Evolutionary conservation across 2,113 vertebrate species (phyloP).

Genomic region (Panthera leo): DNA sequence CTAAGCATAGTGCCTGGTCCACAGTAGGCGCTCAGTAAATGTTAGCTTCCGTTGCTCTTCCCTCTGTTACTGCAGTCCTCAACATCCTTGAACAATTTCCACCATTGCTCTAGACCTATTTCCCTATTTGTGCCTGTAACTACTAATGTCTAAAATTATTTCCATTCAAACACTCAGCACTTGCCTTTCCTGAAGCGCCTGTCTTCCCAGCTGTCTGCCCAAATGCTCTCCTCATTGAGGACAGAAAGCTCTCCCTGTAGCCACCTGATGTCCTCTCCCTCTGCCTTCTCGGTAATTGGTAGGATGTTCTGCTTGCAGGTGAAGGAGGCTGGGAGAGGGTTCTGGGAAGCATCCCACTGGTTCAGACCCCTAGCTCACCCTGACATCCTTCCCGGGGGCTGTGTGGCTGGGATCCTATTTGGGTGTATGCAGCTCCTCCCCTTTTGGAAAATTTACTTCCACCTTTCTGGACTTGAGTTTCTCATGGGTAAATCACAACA

Average conservation of each 20-base stretch:
- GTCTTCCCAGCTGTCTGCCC: neutral
- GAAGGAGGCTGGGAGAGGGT: neutral
- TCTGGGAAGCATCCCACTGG: neutral
- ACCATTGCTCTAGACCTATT: neutral
- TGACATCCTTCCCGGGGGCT: rapidly evolving
- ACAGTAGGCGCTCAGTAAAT: neutral
- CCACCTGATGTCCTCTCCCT: neutral
- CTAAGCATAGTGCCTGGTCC: neutral
- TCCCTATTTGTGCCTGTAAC: neutral
- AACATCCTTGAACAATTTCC: neutral
- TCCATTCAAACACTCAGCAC: neutral
- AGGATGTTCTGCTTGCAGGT: neutral
- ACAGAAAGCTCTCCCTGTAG: neutral
- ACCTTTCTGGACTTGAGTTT: neutral
- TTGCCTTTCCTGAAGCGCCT: neutral
- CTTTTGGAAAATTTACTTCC: neutral
- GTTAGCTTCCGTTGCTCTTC: neutral
- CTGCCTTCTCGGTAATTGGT: neutral
- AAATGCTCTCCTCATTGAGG: neutral
- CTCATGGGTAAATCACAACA: neutral
- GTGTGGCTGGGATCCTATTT: neutral
- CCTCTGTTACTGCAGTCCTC: neutral
- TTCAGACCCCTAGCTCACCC: neutral
- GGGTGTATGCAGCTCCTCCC: neutral
- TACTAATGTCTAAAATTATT: neutral